Conservation (phyloP, 2,113 vertebrate genomes). For the Lophochroa leadbeateri region DNA sequence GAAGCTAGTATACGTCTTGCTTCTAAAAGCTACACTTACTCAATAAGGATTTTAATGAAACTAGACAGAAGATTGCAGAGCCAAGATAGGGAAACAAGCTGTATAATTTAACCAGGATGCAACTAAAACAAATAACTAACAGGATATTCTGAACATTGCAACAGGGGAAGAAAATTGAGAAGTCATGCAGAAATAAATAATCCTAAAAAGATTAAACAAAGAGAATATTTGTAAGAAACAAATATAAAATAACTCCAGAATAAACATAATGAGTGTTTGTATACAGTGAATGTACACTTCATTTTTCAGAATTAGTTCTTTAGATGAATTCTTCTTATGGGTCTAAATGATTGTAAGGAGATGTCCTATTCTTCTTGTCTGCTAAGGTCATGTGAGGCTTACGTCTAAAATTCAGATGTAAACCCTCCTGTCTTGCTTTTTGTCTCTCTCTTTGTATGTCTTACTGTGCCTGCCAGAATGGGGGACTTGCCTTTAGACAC, state of each 20-base stretch:
- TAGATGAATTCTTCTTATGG: not conserved
- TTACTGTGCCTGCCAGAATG: not conserved
- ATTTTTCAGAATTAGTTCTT: not conserved
- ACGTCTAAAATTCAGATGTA: not conserved
- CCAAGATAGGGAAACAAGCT: not conserved
- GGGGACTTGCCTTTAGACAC: not conserved
- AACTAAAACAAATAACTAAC: not conserved
- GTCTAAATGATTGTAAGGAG: not conserved
- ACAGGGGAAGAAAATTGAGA: not conserved
- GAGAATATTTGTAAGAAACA: not conserved
- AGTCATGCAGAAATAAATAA: not conserved
- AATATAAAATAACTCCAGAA: not conserved
- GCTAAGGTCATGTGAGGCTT: not conserved
- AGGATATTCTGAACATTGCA: not conserved
- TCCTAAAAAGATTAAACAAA: not conserved
- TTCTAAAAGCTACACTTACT: not conserved
- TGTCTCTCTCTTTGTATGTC: not conserved
- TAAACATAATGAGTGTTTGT: not conserved
- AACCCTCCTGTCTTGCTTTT: not conserved
- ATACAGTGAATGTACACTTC: not conserved
- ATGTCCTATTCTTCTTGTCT: not conserved
- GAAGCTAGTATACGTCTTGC: not conserved
- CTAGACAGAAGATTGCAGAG: not conserved
- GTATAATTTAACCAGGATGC: not conserved
- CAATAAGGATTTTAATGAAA: not conserved